Evolutionary conservation across 2,888 invertebrate species (phyloP).

Genomic region (Electrophaes corylata): DNA sequence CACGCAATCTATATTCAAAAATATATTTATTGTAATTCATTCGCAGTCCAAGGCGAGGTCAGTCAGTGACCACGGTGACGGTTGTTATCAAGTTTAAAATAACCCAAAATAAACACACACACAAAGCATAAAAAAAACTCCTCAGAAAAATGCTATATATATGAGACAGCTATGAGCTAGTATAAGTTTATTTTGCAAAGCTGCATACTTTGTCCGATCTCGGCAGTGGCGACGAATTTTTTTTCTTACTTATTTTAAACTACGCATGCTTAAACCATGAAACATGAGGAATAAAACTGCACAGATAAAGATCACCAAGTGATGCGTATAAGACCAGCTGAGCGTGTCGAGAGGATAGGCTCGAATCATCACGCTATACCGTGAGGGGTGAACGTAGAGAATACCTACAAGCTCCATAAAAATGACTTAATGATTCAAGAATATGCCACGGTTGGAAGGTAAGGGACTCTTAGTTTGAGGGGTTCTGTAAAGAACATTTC

Average conservation of each 20-base stretch:
- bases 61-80: too few relatives aligned
- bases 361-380: conserved; percentile 27
- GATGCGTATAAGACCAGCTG: conserved; percentile 32
- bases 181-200: background rate
- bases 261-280: background rate
- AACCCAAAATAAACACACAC: too few relatives aligned
- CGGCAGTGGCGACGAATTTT: background rate
- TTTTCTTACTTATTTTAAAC: background rate
- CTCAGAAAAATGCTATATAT: too few relatives aligned
- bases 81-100: too few relatives aligned
- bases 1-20: too few relatives aligned
- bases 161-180: too few relatives aligned
- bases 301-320: conserved; percentile 29
- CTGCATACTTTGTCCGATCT: background rate
- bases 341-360: conserved; percentile 34
- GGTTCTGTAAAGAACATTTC: conserved; percentile 15
- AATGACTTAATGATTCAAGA: conserved; percentile 30
- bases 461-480: conserved; percentile 22
- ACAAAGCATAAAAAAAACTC: too few relatives aligned
- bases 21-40: too few relatives aligned
- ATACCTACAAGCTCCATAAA: conserved; percentile 21
- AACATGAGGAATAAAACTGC: conserved; percentile 25
- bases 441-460: conserved; percentile 16
- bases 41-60: too few relatives aligned
- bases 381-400: conserved; percentile 19